Evolutionary conservation across 2,797 vertebrate species (phyloP).

Genomic region (Trichosurus vulpecula): DNA sequence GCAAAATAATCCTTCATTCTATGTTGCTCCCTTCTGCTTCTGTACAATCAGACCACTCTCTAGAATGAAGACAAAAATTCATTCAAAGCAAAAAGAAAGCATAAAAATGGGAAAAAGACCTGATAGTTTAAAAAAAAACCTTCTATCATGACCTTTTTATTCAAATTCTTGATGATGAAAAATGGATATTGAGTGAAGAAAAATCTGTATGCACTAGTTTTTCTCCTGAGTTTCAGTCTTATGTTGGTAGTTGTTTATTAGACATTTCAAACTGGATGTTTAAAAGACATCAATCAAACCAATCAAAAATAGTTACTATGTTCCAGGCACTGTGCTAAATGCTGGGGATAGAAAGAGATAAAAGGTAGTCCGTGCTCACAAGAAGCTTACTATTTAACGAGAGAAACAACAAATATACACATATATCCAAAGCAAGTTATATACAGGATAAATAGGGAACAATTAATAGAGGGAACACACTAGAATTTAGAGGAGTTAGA

Average conservation of each 20-base stretch:
- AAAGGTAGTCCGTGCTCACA: too few relatives aligned
- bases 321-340: too few relatives aligned
- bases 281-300: neutral
- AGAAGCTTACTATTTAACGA: too few relatives aligned
- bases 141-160: neutral
- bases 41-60: neutral
- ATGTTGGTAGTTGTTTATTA: neutral
- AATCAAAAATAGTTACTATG: neutral
- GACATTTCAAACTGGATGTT: neutral
- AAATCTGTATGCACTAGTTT: neutral
- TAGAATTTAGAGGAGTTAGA: too few relatives aligned
- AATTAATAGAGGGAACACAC: too few relatives aligned
- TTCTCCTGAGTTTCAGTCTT: neutral
- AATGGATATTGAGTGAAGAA: neutral
- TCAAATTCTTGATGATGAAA: neutral
- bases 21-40: neutral
- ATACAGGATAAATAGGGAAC: too few relatives aligned
- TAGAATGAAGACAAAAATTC: neutral
- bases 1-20: neutral
- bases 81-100: neutral
- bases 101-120: neutral
- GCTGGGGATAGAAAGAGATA: too few relatives aligned
- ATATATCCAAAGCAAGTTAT: too few relatives aligned
- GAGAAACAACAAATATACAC: too few relatives aligned
- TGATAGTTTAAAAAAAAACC: neutral